Evolutionary conservation across 2,797 vertebrate genomes (phyloP), one percentile per base, ranked within the genome.

Genomic region (Gymnoscopelus microlampas): DNA sequence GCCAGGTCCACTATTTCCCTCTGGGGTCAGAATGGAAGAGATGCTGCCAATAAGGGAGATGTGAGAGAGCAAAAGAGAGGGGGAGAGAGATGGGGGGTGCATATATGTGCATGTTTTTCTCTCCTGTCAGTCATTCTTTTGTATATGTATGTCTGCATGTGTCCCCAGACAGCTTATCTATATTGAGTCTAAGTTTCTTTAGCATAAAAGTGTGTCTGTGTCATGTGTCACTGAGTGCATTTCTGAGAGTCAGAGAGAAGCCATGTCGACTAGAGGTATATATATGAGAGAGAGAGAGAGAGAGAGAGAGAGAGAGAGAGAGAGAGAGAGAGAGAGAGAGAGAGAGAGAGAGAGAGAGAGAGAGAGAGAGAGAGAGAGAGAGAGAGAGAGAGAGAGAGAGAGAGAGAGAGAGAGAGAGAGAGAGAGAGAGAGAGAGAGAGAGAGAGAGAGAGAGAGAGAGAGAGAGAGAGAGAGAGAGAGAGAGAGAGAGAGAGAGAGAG

Each of bases 1-100:
- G 86, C 81, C 82, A 62, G 54, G 79, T 85, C 83, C 84, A 88
- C 85, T 78, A 86, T 83, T 85, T 91, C 86, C 86, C 80, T 91
- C 80, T 86, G 83, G 85, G 86, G 83, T 91, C 88, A 90, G 81
- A 90, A 80, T 82, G 66, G 78, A 82, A 71, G 69, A 86, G 86
- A 90, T 91, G 84, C 76, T 87, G 89, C 85, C 85, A 85, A 79
- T 89, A 86, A 85, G 63, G 66, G 65, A 71, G 67, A 75, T 80
- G 71, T 62, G 59, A 77, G 53, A 64, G 60, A 24, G 62, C 6
- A 23, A 47, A 15, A 32, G 49, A 24, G 19, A 6, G 26, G 11
- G 47, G 35, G 47, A 13, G 55, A 14, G 50, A 44, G 39, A 11
- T 59, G 53, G 44, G 24, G 53, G 44, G 35, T 48, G 32, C 47